A percentile compares a stretch with the other conserved stretches of the same genome.
These are phyloP conservation scores for Ormyrus thymus DNA, from an alignment of 2,888 invertebrate genomes.

Conservation along the genomic window DNA sequence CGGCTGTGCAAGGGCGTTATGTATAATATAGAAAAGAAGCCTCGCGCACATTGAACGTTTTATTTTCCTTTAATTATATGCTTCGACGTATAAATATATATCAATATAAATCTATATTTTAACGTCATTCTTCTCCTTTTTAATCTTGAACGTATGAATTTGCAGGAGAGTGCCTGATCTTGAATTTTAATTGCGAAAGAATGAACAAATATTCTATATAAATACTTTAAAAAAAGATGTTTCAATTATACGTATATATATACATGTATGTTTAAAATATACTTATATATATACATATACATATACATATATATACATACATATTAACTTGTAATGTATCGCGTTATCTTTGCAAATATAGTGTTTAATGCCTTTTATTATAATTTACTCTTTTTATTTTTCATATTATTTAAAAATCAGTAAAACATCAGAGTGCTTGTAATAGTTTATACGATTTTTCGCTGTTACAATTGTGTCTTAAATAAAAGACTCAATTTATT, in stretches of 20 bases:
- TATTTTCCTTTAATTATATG: slow-evolving; percentile 15
- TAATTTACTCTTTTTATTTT: slow-evolving; percentile 40
- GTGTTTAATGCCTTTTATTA: slow-evolving; percentile 40
- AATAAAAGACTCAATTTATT: slow-evolving; percentile 40
- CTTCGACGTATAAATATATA: slow-evolving; percentile 1
- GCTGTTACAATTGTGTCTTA: slow-evolving; percentile 41
- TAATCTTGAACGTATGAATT: slow-evolving; percentile 9
- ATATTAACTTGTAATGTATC: slow-evolving; percentile 47
- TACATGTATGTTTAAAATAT: slow-evolving; percentile 13
- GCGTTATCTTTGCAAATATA: slow-evolving; percentile 34
- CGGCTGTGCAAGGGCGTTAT: slow-evolving; percentile 34
- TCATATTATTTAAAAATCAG: slow-evolving; percentile 22
- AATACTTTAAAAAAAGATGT: slow-evolving; percentile 5
- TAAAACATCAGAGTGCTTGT: slow-evolving; percentile 18
- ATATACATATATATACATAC: slow-evolving; percentile 14
- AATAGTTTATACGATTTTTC: slow-evolving; percentile 40
- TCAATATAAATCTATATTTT: background rate
- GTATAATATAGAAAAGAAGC: slow-evolving; percentile 20
- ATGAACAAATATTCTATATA: slow-evolving; percentile 22
- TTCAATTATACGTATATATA: slow-evolving; percentile 2
- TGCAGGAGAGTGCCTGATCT: background rate
- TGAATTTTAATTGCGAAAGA: background rate
- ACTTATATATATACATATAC: slow-evolving; percentile 18
- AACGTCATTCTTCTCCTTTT: slow-evolving; percentile 19
- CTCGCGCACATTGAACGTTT: slow-evolving; percentile 37